phyloP scores from a whole-genome alignment of 2,113 vertebrate genomes.

The Aphyosemion australe region DNA sequence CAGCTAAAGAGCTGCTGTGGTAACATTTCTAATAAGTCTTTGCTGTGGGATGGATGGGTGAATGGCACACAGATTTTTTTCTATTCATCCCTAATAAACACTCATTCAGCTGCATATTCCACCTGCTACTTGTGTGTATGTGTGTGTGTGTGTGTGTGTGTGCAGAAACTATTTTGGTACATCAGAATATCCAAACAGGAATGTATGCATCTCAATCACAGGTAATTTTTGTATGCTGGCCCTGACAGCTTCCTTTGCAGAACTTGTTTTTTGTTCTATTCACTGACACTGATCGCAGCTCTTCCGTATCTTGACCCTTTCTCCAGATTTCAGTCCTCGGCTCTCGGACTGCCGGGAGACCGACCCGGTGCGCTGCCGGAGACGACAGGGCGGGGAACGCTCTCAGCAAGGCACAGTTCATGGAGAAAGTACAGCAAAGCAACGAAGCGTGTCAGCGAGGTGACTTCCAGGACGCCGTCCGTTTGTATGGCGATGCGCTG shows the following conservation, averaged over 20 bases:
- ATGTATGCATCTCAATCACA: too few relatives aligned
- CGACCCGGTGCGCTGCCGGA: conserved; percentile 31
- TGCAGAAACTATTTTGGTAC: too few relatives aligned
- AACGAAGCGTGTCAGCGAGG: conserved; percentile 93
- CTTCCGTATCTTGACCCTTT: conserved; percentile 1
- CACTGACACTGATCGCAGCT: conserved; percentile 2
- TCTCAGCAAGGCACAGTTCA: conserved; percentile 94
- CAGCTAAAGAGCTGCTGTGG: background rate
- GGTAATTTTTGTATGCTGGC: too few relatives aligned
- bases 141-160: too few relatives aligned
- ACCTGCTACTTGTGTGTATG: too few relatives aligned
- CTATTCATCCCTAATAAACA: conserved; percentile 12
- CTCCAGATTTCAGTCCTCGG: conserved; percentile 83
- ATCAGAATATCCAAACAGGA: too few relatives aligned
- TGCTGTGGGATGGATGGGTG: background rate
- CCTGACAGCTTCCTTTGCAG: too few relatives aligned
- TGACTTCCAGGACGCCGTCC: conserved; percentile 88
- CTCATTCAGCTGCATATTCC: conserved; percentile 8
- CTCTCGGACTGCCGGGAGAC: conserved; percentile 77
- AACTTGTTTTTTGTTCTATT: background rate
- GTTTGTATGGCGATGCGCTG: conserved; percentile 88
- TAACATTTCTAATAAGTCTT: background rate
- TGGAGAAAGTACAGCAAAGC: conserved; percentile 95
- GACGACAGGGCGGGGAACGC: conserved; percentile 70
- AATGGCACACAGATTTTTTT: background rate